A percentile compares a stretch with the other conserved stretches of the same genome.
phyloP scores from a whole-genome alignment of 2,113 vertebrate genomes.

The Cnemophilus loriae region DNA sequence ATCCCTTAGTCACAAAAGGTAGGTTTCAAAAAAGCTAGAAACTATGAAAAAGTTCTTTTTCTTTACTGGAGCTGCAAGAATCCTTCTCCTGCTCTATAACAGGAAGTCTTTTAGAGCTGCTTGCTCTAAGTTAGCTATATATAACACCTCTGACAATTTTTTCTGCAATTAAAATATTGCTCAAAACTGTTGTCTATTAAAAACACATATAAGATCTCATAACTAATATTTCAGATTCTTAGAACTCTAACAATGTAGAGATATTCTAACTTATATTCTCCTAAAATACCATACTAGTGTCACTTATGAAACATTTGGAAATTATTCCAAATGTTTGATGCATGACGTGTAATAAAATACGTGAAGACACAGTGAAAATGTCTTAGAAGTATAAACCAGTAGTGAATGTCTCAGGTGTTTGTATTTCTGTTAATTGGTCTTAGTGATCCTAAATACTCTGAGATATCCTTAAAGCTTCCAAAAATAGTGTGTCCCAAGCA shows the following conservation, averaged over 20 bases:
- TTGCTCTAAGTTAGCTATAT: background rate
- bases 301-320: background rate
- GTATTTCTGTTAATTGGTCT: background rate
- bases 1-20: background rate
- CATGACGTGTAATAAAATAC: background rate
- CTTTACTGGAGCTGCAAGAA: background rate
- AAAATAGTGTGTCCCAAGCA: fast-evolving
- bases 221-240: background rate
- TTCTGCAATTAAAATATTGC: background rate
- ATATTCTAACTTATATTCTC: background rate
- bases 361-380: background rate
- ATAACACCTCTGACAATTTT: background rate
- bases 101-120: background rate
- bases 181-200: background rate
- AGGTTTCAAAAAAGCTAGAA: background rate
- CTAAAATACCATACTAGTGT: background rate
- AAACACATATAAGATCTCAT: background rate
- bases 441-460: background rate
- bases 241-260: background rate
- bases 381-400: background rate
- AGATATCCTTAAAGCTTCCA: background rate
- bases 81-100: background rate
- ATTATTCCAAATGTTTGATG: background rate
- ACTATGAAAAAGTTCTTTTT: background rate
- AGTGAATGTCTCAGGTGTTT: background rate